Evolutionary conservation across 2,113 vertebrate genomes (phyloP).

Genomic region (Carassius auratus): DNA sequence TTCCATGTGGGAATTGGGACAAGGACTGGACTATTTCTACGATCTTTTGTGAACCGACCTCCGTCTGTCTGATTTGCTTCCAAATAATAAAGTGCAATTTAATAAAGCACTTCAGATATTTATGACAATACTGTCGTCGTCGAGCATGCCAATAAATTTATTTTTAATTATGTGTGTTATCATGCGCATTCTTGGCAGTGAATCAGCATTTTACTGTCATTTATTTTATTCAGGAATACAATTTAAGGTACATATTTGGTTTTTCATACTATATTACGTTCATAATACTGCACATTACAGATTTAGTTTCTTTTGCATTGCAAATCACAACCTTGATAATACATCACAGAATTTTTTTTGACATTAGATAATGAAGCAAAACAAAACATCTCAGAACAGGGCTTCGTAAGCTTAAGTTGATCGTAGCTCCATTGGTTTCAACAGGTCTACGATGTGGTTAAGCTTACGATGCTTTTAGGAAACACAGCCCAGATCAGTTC

Average conservation of each 20-base stretch:
- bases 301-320: not conserved
- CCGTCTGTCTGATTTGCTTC: not conserved
- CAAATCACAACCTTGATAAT: not conserved
- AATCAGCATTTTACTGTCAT: not conserved
- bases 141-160: slow-evolving; percentile 54
- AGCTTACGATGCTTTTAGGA: too few relatives aligned
- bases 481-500: not conserved
- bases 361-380: slow-evolving; percentile 23
- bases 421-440: too few relatives aligned
- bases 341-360: not conserved
- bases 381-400: not conserved
- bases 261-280: slow-evolving; percentile 1
- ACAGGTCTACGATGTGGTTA: too few relatives aligned
- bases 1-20: slow-evolving; percentile 97
- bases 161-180: slow-evolving; percentile 40
- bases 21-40: slow-evolving; percentile 99
- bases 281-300: not conserved
- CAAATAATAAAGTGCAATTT: slow-evolving; percentile 24
- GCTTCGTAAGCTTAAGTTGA: too few relatives aligned
- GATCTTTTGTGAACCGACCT: slow-evolving; percentile 84
- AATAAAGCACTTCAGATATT: slow-evolving; percentile 32
- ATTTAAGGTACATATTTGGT: not conserved
- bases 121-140: not conserved
- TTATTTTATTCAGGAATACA: slow-evolving; percentile 11
- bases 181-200: not conserved